A percentile compares a stretch with the other conserved stretches of the same genome.
Evolutionary conservation across 1,140 invertebrate genomes (phyloP).

Genomic region (Trichogramma pretiosum): DNA sequence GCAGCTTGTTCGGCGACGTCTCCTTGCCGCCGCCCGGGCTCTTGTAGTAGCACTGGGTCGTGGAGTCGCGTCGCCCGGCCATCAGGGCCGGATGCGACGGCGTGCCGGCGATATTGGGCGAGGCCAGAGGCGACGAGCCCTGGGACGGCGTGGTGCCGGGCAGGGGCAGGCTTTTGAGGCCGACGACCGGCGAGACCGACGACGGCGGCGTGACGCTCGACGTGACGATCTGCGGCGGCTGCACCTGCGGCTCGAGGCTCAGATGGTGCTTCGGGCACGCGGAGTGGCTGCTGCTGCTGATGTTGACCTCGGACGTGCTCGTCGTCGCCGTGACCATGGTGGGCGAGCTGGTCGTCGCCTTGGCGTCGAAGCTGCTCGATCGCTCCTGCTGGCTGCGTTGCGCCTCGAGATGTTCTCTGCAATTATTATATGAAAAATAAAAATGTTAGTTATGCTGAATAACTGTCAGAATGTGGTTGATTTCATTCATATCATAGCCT

Average conservation of each 20-base stretch:
- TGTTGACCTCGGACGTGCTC: constrained; percentile 39
- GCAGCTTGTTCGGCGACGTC: constrained; percentile 54
- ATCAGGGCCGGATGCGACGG: constrained; percentile 55
- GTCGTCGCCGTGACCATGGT: constrained; percentile 42
- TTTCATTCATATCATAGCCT: too few species aligned
- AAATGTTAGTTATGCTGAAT: too few species aligned
- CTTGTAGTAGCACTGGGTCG: constrained; percentile 55
- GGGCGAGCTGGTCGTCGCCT: constrained; percentile 17
- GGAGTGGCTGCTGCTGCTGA: constrained; percentile 13
- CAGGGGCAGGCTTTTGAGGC: constrained; percentile 38
- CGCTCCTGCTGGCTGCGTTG: constrained; percentile 27
- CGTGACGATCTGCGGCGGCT: constrained; percentile 71
- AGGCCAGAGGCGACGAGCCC: constrained; percentile 38
- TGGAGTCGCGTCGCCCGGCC: constrained; percentile 66
- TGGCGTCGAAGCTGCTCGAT: constrained; percentile 23
- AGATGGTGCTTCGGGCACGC: constrained; percentile 23
- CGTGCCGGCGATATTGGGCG: constrained; percentile 47
- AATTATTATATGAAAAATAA: constrained; percentile 3
- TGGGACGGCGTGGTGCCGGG: constrained; percentile 40
- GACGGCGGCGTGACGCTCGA: constrained; percentile 71
- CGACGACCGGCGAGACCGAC: constrained; percentile 55
- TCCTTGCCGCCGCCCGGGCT: too few species aligned
- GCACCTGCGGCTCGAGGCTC: constrained; percentile 46
- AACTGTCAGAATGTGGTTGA: too few species aligned
- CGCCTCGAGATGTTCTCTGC: constrained; percentile 38